These are phyloP conservation scores for Oryzias curvinotus DNA, from an alignment of 2,113 vertebrate genomes.

Conservation along the genomic window DNA sequence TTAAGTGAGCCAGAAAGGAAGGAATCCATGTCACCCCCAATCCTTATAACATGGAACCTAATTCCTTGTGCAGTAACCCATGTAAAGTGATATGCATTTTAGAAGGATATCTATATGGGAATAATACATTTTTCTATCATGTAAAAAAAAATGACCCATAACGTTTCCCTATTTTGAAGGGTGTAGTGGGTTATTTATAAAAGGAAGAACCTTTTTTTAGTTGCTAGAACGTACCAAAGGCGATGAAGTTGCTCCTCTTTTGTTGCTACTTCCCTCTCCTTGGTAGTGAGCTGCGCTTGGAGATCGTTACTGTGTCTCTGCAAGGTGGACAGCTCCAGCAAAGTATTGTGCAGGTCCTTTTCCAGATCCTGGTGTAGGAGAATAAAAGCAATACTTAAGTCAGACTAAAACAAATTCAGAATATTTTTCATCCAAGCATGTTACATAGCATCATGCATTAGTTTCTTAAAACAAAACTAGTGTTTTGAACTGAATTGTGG, in stretches of 20 bases:
- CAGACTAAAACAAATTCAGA: background rate
- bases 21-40: slow-evolving; percentile 68
- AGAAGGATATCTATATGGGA: background rate
- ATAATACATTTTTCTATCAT: background rate
- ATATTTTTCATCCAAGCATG: too few relatives aligned
- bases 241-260: slow-evolving; percentile 66
- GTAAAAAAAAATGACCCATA: slow-evolving; percentile 3
- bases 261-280: slow-evolving; percentile 68
- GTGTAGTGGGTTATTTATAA: background rate
- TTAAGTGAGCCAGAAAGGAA: slow-evolving; percentile 57
- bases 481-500: too few relatives aligned
- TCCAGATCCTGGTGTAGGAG: slow-evolving; percentile 75
- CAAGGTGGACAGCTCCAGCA: slow-evolving; percentile 65
- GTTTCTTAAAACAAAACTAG: too few relatives aligned
- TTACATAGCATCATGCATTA: too few relatives aligned
- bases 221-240: slow-evolving; percentile 63
- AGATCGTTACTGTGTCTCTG: slow-evolving; percentile 57
- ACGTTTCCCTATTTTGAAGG: background rate
- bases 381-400: background rate
- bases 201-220: background rate
- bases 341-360: slow-evolving; percentile 67
- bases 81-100: slow-evolving; percentile 3
- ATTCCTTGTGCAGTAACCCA: slow-evolving; percentile 15
- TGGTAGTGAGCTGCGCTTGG: slow-evolving; percentile 69
- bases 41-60: slow-evolving; percentile 42